Conservation (phyloP, 1,140 invertebrate species). For the Rhyzopertha dominica region DNA sequence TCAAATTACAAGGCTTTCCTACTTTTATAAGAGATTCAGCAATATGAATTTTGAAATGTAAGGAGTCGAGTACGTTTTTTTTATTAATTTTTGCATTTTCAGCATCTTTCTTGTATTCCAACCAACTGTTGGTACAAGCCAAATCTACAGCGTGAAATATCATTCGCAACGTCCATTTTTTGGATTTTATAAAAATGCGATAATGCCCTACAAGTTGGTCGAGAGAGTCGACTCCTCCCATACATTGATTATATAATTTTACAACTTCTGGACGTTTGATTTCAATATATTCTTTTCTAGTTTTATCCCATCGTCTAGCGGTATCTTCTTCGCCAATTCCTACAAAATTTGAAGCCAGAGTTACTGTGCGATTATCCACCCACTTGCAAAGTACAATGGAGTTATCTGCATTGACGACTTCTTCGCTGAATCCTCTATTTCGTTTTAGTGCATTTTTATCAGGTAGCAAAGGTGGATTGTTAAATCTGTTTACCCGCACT, state of each 20-base stretch:
- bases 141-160: constrained; percentile 6
- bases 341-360: too few relatives aligned
- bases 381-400: constrained; percentile 5
- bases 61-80: background rate
- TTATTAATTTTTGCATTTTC: background rate
- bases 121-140: constrained; percentile 9
- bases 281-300: constrained; percentile 26
- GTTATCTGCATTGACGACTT: constrained; percentile 2
- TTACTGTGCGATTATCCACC: too few relatives aligned
- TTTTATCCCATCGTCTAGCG: constrained; percentile 39
- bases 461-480: background rate
- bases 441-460: background rate
- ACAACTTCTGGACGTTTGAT: constrained; percentile 26
- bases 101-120: constrained; percentile 6
- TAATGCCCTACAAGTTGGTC: constrained; percentile 13
- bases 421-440: background rate
- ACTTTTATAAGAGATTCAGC: background rate
- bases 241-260: constrained; percentile 19
- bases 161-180: constrained; percentile 8
- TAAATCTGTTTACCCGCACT: background rate
- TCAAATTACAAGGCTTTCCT: too few relatives aligned
- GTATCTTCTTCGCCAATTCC: constrained; percentile 39
- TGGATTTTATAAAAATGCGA: too few relatives aligned
- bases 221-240: constrained; percentile 18
- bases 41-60: background rate